A percentile compares a stretch with the other conserved stretches of the same genome.
Conservation (phyloP, 2,113 vertebrate genomes). For the Saimiri boliviensis region DNA sequence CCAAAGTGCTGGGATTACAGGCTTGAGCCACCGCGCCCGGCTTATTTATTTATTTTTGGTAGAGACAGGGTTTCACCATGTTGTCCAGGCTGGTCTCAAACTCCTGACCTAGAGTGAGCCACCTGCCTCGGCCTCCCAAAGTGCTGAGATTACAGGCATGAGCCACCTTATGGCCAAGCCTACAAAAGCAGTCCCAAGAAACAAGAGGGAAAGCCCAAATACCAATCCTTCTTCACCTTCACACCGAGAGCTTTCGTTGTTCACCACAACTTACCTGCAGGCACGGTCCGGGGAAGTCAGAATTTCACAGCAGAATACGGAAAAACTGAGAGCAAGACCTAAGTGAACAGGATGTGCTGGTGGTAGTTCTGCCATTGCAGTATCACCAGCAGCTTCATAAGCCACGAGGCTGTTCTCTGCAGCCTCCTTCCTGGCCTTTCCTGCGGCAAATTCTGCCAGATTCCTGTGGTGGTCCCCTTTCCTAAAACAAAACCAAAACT, state of each 20-base stretch:
- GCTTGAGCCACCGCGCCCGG: no score
- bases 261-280: slow-evolving; percentile 90
- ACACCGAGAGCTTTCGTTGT: accelerated
- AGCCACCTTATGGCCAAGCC: neutral
- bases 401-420: slow-evolving; percentile 99
- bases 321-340: slow-evolving; percentile 99
- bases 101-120: no score
- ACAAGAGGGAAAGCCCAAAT: neutral
- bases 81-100: no score
- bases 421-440: slow-evolving; percentile 98
- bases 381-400: slow-evolving; percentile 97
- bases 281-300: slow-evolving; percentile 99
- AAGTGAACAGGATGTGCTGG: slow-evolving; percentile 98
- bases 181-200: neutral
- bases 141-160: no score
- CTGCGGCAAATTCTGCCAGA: slow-evolving; percentile 98
- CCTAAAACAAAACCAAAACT: slow-evolving; percentile 81
- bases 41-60: no score
- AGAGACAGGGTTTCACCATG: no score
- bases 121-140: no score
- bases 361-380: slow-evolving; percentile 96
- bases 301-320: slow-evolving; percentile 99
- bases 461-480: slow-evolving; percentile 99
- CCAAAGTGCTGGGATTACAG: no score
- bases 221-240: neutral